Percentiles rank a stretch among this genome's conserved stretches.
Evolutionary conservation across 2,113 vertebrate species (phyloP).

Genomic region (Elephantulus edwardii): DNA sequence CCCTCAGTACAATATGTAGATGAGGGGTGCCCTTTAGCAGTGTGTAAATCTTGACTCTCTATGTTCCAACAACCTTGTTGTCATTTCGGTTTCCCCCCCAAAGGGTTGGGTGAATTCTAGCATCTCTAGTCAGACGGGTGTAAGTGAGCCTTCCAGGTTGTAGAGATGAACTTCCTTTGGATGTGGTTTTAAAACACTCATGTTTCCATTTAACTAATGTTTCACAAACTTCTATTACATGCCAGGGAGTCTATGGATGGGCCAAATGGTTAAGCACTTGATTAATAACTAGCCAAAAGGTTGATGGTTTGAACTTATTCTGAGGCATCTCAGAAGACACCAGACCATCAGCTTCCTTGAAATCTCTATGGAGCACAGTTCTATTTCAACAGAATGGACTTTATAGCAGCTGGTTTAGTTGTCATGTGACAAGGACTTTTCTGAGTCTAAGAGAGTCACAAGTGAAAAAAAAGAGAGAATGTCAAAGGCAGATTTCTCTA

Average conservation of each 20-base stretch:
- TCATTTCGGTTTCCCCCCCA: neutral
- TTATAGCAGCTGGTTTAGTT: neutral
- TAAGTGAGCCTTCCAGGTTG: neutral
- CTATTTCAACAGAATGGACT: neutral
- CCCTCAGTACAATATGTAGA: neutral
- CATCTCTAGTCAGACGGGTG: neutral
- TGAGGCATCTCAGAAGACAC: neutral
- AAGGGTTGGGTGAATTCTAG: slow-evolving; percentile 8
- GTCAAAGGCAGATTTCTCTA: neutral
- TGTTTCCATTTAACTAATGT: slow-evolving; percentile 26
- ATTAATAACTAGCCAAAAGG: neutral
- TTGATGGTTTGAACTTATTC: neutral
- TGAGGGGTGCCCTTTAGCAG: neutral
- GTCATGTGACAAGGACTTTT: slow-evolving; percentile 22
- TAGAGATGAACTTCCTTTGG: slow-evolving; percentile 9
- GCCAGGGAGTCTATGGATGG: neutral
- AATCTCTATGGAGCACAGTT: neutral
- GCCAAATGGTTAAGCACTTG: neutral
- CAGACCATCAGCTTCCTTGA: neutral
- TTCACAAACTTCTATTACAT: slow-evolving; percentile 8
- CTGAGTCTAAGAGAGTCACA: neutral
- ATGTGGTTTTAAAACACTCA: slow-evolving; percentile 1
- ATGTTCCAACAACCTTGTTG: neutral
- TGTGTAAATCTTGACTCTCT: neutral
- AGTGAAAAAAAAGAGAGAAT: neutral